Evolutionary conservation across 23 tunicate genomes (phyloP).

Genomic region (Styela clava): DNA sequence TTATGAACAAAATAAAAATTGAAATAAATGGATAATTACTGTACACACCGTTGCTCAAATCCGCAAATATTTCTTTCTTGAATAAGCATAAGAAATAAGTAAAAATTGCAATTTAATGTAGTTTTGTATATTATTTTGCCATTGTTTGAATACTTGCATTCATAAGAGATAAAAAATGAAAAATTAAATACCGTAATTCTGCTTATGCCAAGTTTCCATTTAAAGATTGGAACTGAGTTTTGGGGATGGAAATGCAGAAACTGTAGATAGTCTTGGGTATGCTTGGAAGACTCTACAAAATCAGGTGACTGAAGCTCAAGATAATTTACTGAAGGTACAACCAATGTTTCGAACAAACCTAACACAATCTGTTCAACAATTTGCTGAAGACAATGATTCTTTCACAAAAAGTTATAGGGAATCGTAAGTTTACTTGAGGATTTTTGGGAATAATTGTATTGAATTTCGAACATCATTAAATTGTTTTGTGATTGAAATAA

Average conservation of each 20-base stretch:
- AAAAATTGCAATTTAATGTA: no score
- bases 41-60: no score
- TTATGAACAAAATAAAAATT: no score
- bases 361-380: slow-evolving; percentile 45
- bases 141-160: no score
- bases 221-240: slow-evolving; percentile 73
- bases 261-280: slow-evolving; percentile 93
- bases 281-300: slow-evolving; percentile 78
- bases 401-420: slow-evolving; percentile 60
- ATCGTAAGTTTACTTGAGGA: slow-evolving; percentile 27
- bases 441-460: not conserved
- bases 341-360: slow-evolving; percentile 66
- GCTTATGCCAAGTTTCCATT: no score
- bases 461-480: not conserved
- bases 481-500: not conserved
- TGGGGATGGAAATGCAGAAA: slow-evolving; percentile 91
- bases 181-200: no score
- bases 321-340: slow-evolving; percentile 48
- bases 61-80: no score
- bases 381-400: slow-evolving; percentile 49
- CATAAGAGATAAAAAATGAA: no score
- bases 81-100: no score
- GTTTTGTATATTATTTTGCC: no score
- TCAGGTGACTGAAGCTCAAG: slow-evolving; percentile 77
- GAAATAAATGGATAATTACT: no score